Conservation (phyloP, 1,140 invertebrate species). For the Whitmania pigra region DNA sequence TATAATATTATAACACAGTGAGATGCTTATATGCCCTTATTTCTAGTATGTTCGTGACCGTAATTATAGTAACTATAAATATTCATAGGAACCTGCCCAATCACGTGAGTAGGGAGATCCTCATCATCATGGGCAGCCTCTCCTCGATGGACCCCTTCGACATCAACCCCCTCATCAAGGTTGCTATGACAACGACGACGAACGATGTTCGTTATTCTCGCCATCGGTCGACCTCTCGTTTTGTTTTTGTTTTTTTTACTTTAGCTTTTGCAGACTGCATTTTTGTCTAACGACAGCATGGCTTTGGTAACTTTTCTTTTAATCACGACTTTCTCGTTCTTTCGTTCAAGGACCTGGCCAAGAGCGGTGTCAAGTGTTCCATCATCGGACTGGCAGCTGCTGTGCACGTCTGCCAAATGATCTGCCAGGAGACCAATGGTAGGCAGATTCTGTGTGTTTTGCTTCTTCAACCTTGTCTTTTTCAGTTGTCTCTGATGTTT, state of each 20-base stretch:
- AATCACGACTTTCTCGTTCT: neutral
- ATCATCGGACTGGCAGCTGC: constrained; percentile 90
- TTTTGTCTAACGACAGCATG: too few relatives aligned
- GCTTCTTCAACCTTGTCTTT: neutral
- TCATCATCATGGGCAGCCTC: constrained; percentile 73
- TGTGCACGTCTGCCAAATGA: constrained; percentile 69
- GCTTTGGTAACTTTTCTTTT: neutral
- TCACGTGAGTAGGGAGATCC: constrained; percentile 80
- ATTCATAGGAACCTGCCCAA: constrained; percentile 61
- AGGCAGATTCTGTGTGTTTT: constrained; percentile 32
- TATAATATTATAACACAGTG: too few relatives aligned
- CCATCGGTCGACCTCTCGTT: neutral
- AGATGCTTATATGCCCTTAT: too few relatives aligned
- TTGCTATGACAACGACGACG: constrained; percentile 34
- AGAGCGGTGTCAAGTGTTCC: constrained; percentile 64
- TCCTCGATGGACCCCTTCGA: constrained; percentile 93
- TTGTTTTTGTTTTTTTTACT: neutral
- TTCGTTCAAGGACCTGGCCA: constrained; percentile 40
- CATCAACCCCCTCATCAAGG: constrained; percentile 72
- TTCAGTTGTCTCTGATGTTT: too few relatives aligned
- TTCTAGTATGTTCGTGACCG: too few relatives aligned
- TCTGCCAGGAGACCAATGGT: constrained; percentile 71
- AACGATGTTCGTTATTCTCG: neutral
- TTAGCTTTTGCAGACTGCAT: neutral
- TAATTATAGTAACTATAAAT: neutral